Conservation (phyloP, 1,140 invertebrate species). For the Bradynema listronoti region DNA sequence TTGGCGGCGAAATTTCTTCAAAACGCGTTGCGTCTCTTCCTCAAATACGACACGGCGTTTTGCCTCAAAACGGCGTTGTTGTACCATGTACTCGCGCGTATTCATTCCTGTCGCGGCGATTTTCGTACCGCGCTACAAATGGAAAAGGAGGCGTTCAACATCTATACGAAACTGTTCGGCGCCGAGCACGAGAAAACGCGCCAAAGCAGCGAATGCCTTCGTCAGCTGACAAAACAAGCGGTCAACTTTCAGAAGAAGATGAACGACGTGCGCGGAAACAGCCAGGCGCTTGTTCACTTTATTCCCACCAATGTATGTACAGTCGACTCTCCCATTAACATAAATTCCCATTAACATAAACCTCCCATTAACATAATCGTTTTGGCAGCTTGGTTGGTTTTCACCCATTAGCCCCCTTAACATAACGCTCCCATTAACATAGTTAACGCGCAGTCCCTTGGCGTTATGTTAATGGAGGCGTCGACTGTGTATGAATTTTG, state of each 20-base stretch:
- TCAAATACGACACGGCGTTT: conserved; percentile 21
- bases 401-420: too few relatives aligned
- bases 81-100: conserved; percentile 19
- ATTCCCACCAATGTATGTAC: conserved; percentile 5
- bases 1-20: conserved; percentile 23
- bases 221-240: conserved; percentile 31
- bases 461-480: too few relatives aligned
- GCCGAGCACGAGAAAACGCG: conserved; percentile 29
- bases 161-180: conserved; percentile 28
- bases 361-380: too few relatives aligned
- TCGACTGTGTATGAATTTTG: too few relatives aligned
- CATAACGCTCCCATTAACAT: too few relatives aligned
- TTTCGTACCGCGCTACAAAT: conserved; percentile 25
- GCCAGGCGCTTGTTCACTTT: neutral
- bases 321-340: too few relatives aligned
- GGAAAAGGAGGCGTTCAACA: conserved; percentile 34
- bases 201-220: conserved; percentile 26
- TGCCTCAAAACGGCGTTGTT: conserved; percentile 14
- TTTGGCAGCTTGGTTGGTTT: too few relatives aligned
- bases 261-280: conserved; percentile 15
- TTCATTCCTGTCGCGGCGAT: conserved; percentile 32
- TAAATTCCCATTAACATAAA: too few relatives aligned
- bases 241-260: conserved; percentile 29
- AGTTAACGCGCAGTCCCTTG: too few relatives aligned
- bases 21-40: conserved; percentile 26